Evolutionary conservation across 2,113 vertebrate species (phyloP).

Genomic region (Bubo blakistoni): DNA sequence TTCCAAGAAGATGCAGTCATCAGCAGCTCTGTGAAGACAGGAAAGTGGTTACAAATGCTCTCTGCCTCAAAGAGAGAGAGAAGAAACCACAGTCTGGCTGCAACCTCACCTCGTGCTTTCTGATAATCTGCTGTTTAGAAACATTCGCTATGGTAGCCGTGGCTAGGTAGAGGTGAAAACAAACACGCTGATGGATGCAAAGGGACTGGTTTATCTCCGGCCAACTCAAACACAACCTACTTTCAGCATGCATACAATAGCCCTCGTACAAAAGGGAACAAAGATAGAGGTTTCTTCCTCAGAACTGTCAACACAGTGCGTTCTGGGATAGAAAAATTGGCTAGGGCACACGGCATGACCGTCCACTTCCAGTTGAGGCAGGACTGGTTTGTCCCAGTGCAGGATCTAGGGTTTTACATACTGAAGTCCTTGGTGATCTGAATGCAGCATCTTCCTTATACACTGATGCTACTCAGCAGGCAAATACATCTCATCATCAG

Average conservation of each 20-base stretch:
- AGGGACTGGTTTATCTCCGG: not conserved
- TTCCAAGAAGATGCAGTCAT: constrained; percentile 79
- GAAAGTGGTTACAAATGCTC: constrained; percentile 71
- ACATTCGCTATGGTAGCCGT: not conserved
- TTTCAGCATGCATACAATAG: not conserved
- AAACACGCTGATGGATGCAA: not conserved
- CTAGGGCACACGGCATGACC: fast-evolving
- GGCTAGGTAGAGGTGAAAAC: not conserved
- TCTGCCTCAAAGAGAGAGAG: constrained; percentile 20
- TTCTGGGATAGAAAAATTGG: not conserved
- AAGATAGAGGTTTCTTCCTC: not conserved
- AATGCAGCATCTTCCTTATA: not conserved
- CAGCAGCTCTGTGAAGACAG: constrained; percentile 75
- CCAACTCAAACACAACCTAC: not conserved
- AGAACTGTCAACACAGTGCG: not conserved
- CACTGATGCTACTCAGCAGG: not conserved
- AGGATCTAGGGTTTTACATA: not conserved
- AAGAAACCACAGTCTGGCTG: constrained; percentile 33
- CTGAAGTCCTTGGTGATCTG: not conserved
- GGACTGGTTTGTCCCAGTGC: not conserved
- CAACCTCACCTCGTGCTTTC: constrained; percentile 1
- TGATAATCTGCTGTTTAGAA: constrained; percentile 28
- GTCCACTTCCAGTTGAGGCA: not conserved
- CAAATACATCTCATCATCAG: not conserved
- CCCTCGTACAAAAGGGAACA: not conserved